Conservation (phyloP, 2,113 vertebrate genomes). For the Silurus meridionalis region DNA sequence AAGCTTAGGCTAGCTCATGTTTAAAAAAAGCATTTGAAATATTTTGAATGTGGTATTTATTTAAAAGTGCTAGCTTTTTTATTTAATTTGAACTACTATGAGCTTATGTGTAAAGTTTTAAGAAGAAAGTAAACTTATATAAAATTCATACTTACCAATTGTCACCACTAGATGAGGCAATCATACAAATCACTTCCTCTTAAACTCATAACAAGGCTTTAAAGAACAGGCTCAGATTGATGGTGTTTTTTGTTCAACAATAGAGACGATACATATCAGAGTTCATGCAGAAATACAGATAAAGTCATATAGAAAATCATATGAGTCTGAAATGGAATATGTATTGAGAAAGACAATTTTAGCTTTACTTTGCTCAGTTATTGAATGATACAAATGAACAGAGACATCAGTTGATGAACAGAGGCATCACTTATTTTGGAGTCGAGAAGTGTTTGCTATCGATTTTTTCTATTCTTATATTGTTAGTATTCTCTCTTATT, state of each 20-base stretch:
- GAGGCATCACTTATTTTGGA: not conserved
- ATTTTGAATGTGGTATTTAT: not conserved
- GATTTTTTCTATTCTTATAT: not conserved
- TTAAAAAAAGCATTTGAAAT: not conserved
- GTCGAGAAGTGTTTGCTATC: not conserved
- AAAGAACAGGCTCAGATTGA: not conserved
- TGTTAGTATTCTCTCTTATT: not conserved
- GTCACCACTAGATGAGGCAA: conserved; percentile 38
- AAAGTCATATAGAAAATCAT: not conserved
- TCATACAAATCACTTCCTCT: not conserved
- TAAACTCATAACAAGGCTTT: not conserved
- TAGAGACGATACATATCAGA: not conserved
- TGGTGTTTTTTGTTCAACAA: not conserved
- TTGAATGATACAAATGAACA: not conserved
- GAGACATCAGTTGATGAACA: not conserved
- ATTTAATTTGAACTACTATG: not conserved
- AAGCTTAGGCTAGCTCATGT: not conserved
- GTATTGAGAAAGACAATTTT: not conserved
- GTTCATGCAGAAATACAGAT: not conserved
- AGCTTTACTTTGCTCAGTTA: conserved; percentile 27
- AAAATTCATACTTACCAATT: not conserved
- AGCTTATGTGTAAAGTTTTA: not conserved
- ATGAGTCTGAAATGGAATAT: not conserved
- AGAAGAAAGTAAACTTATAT: not conserved
- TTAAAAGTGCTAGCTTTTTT: not conserved